phyloP scores from a whole-genome alignment of 1,140 invertebrate genomes.

The Grapholita molesta region DNA sequence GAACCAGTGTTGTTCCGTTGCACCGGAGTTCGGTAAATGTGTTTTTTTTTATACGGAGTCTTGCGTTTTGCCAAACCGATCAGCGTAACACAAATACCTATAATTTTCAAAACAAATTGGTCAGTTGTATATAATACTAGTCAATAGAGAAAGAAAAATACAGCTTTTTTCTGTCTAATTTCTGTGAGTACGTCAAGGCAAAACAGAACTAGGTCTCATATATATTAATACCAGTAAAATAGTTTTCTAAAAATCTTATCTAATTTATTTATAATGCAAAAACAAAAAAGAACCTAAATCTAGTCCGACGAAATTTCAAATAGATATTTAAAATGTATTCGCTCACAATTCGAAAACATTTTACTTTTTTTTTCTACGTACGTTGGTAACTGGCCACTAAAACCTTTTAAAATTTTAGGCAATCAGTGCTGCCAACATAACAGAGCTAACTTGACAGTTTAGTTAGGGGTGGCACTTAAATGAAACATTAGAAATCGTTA shows the following conservation, averaged over 20 bases:
- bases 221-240: no score
- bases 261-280: no score
- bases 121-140: no score
- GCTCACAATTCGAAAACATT: not conserved
- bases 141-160: no score
- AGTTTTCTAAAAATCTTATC: no score
- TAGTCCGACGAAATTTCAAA: no score
- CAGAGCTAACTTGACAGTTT: not conserved
- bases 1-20: not conserved
- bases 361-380: not conserved
- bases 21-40: not conserved
- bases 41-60: not conserved
- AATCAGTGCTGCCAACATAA: not conserved
- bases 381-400: not conserved
- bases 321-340: no score
- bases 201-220: no score
- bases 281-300: not conserved
- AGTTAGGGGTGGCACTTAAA: conserved; percentile 4
- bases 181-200: no score
- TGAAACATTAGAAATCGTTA: conserved; percentile 11
- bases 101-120: not conserved
- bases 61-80: not conserved
- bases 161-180: no score
- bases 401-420: not conserved
- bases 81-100: not conserved